Conservation (phyloP, 2,888 invertebrate genomes). For the Sylvicola cinctus region DNA sequence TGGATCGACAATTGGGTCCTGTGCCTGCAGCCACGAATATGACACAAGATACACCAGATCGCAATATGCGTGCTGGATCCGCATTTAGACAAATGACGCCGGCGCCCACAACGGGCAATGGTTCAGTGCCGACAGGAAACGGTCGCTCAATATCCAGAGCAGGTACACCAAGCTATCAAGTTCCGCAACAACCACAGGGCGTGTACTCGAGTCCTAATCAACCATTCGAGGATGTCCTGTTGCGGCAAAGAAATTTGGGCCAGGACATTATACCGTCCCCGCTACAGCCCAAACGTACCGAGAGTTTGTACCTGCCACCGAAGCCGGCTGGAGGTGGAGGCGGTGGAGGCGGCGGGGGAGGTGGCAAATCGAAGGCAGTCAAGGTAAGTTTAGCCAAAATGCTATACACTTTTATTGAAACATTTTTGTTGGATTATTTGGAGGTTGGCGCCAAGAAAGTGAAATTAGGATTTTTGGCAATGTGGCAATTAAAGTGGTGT, state of each 20-base stretch:
- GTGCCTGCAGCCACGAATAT: conserved; percentile 14
- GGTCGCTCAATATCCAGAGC: conserved; percentile 18
- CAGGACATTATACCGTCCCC: conserved; percentile 79
- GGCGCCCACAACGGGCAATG: conserved; percentile 35
- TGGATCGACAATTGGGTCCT: conserved; percentile 34
- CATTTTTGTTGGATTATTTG: background rate
- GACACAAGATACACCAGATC: conserved; percentile 16
- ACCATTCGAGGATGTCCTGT: conserved; percentile 64
- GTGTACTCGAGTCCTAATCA: conserved; percentile 26
- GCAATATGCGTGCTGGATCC: conserved; percentile 33
- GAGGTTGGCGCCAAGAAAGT: background rate
- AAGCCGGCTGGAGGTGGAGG: conserved; percentile 31
- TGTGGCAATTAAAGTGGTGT: too few species aligned
- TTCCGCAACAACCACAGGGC: conserved; percentile 26
- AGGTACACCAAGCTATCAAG: conserved; percentile 28
- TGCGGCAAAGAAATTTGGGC: conserved; percentile 60
- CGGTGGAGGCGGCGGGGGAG: conserved; percentile 25
- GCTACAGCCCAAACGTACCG: conserved; percentile 76
- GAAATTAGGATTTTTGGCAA: conserved; percentile 4
- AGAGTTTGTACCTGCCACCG: conserved; percentile 59
- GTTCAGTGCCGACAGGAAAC: conserved; percentile 34
- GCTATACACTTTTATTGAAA: too few species aligned
- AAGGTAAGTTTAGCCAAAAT: conserved; percentile 19
- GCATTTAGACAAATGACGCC: conserved; percentile 28
- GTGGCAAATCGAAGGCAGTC: conserved; percentile 16